Base-by-base conservation (phyloP, 2,888 invertebrate genomes). In the Acrobasis consociella region DNA sequence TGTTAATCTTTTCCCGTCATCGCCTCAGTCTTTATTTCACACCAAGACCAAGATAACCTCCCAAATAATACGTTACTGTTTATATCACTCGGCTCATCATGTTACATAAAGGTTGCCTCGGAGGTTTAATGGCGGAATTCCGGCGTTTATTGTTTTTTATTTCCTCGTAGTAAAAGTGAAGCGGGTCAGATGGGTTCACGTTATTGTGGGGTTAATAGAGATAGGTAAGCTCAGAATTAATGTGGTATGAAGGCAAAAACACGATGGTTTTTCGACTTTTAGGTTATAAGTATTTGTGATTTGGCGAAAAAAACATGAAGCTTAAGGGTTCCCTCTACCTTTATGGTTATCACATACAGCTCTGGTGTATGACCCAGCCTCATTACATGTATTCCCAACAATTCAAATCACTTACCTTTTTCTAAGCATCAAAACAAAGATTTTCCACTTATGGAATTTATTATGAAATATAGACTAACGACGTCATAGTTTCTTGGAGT, bases 141-240 rank as follows among this genome's bases (percentile, higher is more conserved):
- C 59, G 59, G 50, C 16, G 49, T 37, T 59, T 49, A 59, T 59
- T 59, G 49, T 58, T 49, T 59, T 46, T 49, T 59, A 49, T 37
- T 59, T 50, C 37, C 53, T 53, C 31, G 37, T 10, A 49, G 31
- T 49, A 58, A 58, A 58, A 58, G 51, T 51, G 31, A 52, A 51
- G 10, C 51, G 9, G 52, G 52, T 52, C 52, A 52, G 31, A 31
- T 0, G 52, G 31, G 52, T 52, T 52, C 31, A 31, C 52, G 31
- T 52, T 3, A 51, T 51, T 42, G 42, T 42, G 13, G 2, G 7
- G 46, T 1, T 13, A 11, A 11, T 13, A n/a, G 46, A 42, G 10
- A 10, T 31, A 31, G 31, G 7, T 31, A 31, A 31, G 31, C 7
- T 31, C 31, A 31, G 31, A 31, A 31, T 22, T 22, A 1, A 42